Base-by-base conservation (phyloP, 2,797 vertebrate species). In the Sciaenops ocellatus region DNA sequence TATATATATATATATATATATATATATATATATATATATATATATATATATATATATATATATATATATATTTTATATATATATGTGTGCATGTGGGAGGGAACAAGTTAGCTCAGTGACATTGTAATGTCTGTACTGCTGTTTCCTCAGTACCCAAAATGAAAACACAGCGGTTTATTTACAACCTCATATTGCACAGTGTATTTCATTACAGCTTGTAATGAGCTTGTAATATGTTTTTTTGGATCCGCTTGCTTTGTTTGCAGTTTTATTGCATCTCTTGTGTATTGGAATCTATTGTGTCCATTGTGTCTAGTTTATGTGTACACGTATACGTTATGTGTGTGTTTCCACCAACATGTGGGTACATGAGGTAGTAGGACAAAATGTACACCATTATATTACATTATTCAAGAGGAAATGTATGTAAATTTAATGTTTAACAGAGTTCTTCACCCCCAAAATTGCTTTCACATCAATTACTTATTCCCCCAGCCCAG, bases 171-270 rank as follows among this genome's bases (percentile, higher is more conserved):
- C 52, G 67, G 66, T 85, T 92, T 91, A 93, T 93, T 92, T 90
- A 88, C 82, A 85, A 59, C 79, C 89, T 88, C 79, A 85, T 85
- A 83, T 81, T 69, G 82, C 86, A 63, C 41, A 61, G 69, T 79
- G 83, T 90, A 83, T 92, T 92, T 90, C 91, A 93, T 93, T 92
- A 93, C 75, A 77, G 66, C 80, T 86, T 68, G 80, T 92, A 93
- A 94, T 89, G 87, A 93, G 83, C 81, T 86, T 22, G 12, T 92
- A 87, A 92, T 89, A 77, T 89, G 87, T 74, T 89, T 34, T 87
- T 90, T 88, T 80, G 82, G 77, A 87, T 84, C 56, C 1, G 78
- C 82, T 89, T 88, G 79, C 84, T 90, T 84, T 78, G 79, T 83
- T 80, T 87, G 85, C 87, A 71, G 59, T 87, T 87, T 90, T 89